Evolutionary conservation across 2,113 vertebrate species (phyloP).

Genomic region (Chloebia gouldiae): DNA sequence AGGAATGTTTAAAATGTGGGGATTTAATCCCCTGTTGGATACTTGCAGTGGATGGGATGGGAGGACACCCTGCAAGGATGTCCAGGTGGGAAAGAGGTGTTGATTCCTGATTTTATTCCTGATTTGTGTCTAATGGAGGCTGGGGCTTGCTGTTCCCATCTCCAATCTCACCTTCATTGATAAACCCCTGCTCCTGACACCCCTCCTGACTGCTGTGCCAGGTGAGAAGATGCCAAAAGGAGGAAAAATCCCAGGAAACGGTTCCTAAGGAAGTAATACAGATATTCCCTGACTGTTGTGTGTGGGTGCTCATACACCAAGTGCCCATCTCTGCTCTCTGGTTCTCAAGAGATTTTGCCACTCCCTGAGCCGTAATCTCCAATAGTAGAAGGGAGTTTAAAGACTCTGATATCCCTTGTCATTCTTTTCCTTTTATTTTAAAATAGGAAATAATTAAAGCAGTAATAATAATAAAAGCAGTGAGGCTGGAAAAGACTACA

Average conservation of each 20-base stretch:
- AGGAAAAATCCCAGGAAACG: not conserved
- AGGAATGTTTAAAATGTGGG: not conserved
- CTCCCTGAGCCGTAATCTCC: not conserved
- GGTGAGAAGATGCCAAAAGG: not conserved
- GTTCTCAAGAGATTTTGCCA: not conserved
- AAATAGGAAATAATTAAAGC: not conserved
- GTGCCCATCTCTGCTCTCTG: not conserved
- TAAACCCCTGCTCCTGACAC: not conserved
- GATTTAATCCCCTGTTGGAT: not conserved
- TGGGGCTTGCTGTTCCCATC: not conserved
- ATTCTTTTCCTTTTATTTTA: not conserved
- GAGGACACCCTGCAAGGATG: not conserved
- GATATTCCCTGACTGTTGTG: no score
- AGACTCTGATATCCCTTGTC: not conserved
- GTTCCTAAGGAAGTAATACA: not conserved
- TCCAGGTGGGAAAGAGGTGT: not conserved
- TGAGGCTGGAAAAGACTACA: not conserved
- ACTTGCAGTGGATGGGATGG: not conserved
- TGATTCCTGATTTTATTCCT: not conserved
- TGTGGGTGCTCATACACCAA: rapidly evolving
- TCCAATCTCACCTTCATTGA: not conserved
- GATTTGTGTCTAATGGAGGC: not conserved
- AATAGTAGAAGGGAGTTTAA: rapidly evolving
- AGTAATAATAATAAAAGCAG: no score
- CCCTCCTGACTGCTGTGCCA: not conserved